phyloP scores from a whole-genome alignment of 2,797 vertebrate species.

The Anableps anableps region DNA sequence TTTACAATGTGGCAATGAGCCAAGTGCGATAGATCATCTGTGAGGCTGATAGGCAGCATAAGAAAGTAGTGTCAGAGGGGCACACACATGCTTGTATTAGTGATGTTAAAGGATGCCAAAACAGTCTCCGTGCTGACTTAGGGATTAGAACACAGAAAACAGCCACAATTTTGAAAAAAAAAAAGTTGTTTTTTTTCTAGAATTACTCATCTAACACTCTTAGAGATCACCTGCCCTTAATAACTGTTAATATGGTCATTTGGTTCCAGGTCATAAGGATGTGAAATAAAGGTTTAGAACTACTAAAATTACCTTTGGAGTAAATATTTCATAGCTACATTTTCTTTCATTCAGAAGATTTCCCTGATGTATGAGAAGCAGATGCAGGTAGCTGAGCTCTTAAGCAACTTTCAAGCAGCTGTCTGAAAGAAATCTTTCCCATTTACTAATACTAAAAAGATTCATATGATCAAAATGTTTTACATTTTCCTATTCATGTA shows the following conservation, averaged over 20 bases:
- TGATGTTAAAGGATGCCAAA: background rate
- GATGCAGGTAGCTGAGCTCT: background rate
- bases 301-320: background rate
- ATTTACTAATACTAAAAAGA: background rate
- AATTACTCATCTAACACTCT: background rate
- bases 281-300: background rate
- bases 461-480: background rate
- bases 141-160: background rate
- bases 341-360: background rate
- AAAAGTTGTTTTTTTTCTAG: background rate
- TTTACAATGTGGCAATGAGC: constrained; percentile 41
- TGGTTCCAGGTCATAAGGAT: background rate
- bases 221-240: background rate
- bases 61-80: constrained; percentile 24
- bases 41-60: constrained; percentile 29
- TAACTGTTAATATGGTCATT: background rate
- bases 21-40: constrained; percentile 24
- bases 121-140: constrained; percentile 9
- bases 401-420: too few relatives aligned
- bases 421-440: too few relatives aligned
- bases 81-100: constrained; percentile 11
- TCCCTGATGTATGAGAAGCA: background rate
- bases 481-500: background rate
- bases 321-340: background rate
- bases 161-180: background rate